These are phyloP conservation scores for Lasioglossum morio DNA, from an alignment of 2,888 invertebrate genomes.

Conservation along the genomic window DNA sequence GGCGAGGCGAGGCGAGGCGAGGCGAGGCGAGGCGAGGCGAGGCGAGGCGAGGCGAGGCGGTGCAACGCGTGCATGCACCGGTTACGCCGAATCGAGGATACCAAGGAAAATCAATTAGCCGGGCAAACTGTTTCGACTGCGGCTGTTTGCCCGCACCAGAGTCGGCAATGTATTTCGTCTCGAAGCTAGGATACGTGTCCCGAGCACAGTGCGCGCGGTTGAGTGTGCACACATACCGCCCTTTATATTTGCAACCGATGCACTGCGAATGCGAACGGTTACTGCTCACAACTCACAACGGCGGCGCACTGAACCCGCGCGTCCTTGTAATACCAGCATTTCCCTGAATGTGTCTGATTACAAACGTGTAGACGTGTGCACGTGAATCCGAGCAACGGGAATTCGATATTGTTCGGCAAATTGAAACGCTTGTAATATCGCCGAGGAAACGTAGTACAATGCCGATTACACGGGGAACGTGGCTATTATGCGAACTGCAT, in stretches of 20 bases:
- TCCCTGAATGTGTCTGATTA: constrained; percentile 25
- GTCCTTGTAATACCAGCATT: constrained; percentile 12
- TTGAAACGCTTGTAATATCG: constrained; percentile 48
- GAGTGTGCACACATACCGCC: not conserved
- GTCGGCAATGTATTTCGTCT: constrained; percentile 64
- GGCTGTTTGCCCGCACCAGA: constrained; percentile 68
- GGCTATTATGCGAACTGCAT: not conserved
- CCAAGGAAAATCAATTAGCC: constrained; percentile 78
- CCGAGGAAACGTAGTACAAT: not conserved
- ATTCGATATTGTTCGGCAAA: constrained; percentile 44
- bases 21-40: not conserved
- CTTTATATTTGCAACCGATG: constrained; percentile 32
- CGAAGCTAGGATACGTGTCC: constrained; percentile 36
- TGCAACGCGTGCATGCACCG: constrained; percentile 44
- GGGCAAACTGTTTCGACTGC: constrained; percentile 72
- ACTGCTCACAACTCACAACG: constrained; percentile 1
- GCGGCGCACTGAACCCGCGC: not conserved
- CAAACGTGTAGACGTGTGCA: not conserved
- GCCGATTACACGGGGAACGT: not conserved
- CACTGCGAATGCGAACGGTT: not conserved
- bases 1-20: not conserved
- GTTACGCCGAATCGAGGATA: constrained; percentile 60
- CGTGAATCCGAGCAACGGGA: constrained; percentile 32
- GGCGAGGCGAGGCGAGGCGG: not conserved
- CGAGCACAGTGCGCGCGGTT: constrained; percentile 1